A percentile compares a stretch with the other conserved stretches of the same genome.
These are phyloP conservation scores for Cataglyphis cursor DNA, from an alignment of 2,888 invertebrate species.

Conservation along the genomic window DNA sequence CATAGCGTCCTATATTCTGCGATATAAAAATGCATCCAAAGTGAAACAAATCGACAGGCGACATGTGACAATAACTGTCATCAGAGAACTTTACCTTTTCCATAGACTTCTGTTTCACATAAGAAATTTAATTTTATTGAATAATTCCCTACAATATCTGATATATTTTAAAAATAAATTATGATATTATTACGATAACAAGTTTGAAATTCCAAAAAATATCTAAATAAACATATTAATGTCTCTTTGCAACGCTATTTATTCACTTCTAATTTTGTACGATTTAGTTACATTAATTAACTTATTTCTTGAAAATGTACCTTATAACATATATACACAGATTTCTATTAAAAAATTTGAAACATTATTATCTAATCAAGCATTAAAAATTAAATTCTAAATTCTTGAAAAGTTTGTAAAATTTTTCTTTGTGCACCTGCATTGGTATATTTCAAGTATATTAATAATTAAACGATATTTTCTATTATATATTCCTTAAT, in stretches of 20 bases:
- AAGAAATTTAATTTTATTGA: not conserved
- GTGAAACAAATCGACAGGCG: constrained; percentile 15
- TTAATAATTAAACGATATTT: not conserved
- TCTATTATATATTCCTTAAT: not conserved
- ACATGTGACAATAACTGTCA: constrained; percentile 27
- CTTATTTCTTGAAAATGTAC: not conserved
- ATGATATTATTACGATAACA: not conserved
- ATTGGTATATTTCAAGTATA: not conserved
- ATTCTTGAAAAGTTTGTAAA: not conserved
- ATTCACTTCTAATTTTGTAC: constrained; percentile 2
- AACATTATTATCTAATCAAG: not conserved
- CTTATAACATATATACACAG: not conserved
- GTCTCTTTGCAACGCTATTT: not conserved
- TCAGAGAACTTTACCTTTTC: not conserved
- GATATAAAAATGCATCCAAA: not conserved
- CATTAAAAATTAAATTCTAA: not conserved
- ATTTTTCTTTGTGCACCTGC: not conserved
- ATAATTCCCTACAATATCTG: not conserved
- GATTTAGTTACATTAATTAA: not conserved
- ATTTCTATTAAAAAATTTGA: too few relatives aligned
- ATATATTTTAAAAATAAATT: not conserved
- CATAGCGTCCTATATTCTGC: not conserved
- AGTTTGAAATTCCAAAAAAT: not conserved
- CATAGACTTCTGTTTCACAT: not conserved
- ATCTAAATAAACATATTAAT: not conserved